Base-by-base conservation (phyloP, 2,113 vertebrate genomes). In the Bos javanicus region DNA sequence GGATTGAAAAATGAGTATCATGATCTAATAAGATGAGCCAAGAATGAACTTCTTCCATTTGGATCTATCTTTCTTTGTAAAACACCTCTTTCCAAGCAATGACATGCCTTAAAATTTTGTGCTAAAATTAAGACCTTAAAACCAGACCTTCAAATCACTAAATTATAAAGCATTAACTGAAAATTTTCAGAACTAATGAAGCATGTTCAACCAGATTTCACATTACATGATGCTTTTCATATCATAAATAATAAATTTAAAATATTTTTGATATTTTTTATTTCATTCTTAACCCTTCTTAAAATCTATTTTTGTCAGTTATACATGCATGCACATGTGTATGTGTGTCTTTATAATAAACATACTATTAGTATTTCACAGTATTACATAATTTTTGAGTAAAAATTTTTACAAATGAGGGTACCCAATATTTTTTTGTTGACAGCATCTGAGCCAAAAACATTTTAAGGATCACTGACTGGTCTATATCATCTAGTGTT, bases 1-100 rank as follows among this genome's bases (percentile, higher is more conserved):
- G 36, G 76, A 62, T 95, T 98, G 95, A 97, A 97, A 97, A 97
- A 98, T 97, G 96, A 97, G 56, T 13, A 19, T 76, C 59, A 43
- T 94, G 67, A 93, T 97, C 95, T 62, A 94, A 56, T 96, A 71
- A 88, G 95, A 97, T 95, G 60, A 81, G 97, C 97, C 97, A 97
- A 95, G 93, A 78, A 62, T 52, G 82, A 95, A 59, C 33, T 62
- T 94, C 48, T 93, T 76, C 94, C 96, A 57, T 94, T 97, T 96
- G 94, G 94, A 95, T 84, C 56, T 74, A 8, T 85, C 56, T 96
- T 96, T 62, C 62, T 92, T 92, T 28, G 28, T 17, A 39, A 96
- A 93, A 11, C 25, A n/a, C 3, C 33, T 78, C 36, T 95, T 95
- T 93, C n/a, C 57, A 87, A 64, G 78, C 9, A 30, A 60, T 62